Evolutionary conservation across 2,888 invertebrate species (phyloP).

Genomic region (Cyclophora punctaria): DNA sequence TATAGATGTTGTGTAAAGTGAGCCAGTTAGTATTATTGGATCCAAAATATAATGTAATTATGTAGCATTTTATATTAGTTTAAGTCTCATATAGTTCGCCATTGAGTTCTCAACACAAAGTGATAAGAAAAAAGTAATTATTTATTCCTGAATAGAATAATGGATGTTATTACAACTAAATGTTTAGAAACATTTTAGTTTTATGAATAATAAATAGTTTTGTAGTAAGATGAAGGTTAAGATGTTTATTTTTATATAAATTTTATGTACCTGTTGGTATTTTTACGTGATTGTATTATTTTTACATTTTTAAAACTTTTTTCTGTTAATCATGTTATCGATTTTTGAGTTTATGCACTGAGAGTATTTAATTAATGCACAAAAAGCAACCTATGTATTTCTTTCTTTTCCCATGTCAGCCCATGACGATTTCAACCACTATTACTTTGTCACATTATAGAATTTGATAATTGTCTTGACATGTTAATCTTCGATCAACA

Average conservation of each 20-base stretch:
- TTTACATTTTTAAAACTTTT: background rate
- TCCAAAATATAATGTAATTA: conserved; percentile 1
- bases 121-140: background rate
- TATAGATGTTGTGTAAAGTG: background rate
- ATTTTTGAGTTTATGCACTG: too few species aligned
- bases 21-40: conserved; percentile 3
- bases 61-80: background rate
- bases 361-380: too few species aligned
- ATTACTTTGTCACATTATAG: too few species aligned
- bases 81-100: background rate
- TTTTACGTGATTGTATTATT: background rate
- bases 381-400: too few species aligned
- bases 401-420: too few species aligned
- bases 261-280: conserved; percentile 3
- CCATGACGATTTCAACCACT: too few species aligned
- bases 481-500: too few species aligned
- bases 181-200: background rate
- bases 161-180: background rate
- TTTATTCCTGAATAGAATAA: background rate
- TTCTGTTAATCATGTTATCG: background rate
- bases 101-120: background rate
- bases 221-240: background rate
- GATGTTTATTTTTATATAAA: conserved; percentile 4
- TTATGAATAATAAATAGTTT: background rate
- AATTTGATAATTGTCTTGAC: too few species aligned